Base-by-base conservation (phyloP, 2,797 vertebrate species). In the Pantherophis vulpinus region DNA sequence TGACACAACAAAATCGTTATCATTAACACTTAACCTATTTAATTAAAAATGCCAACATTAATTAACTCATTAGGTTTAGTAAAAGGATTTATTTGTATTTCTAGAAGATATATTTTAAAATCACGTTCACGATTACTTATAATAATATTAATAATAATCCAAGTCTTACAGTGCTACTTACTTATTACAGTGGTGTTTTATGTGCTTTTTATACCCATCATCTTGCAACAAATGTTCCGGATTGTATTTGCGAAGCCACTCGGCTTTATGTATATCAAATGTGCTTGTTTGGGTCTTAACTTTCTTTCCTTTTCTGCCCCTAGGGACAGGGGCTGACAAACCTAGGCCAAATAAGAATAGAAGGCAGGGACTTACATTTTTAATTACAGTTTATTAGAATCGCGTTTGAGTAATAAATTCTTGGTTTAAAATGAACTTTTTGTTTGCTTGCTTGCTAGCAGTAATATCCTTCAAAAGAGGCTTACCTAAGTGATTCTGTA, bases 151-250 rank as follows among this genome's bases (percentile, higher is more conserved):
- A 10, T 63, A 5, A 16, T 27, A 42, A 42, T 42, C 92, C 79
- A 59, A 86, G 58, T 54, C n/a, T 95, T 90, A 47, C 32, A 88
- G 63, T 87, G 91, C 47, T 61, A 95, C 99, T 94, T 98, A 99
- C 99, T 99, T 99, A 98, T 99, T 99, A 97, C 99, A 99, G 94
- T 99, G 99, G 95, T 99, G 99, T 96, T 99, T 99, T 95, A 99
- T 98, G 96, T 99, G 99, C 94, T 99, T 99, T 97, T 99, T 99
- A 98, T 99, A 99, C 92, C 99, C 99, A 92, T 99, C 99, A 29
- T 99, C 99, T 97, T 99, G 99, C 94, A 99, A 98, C 88, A 99
- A 98, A 97, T 99, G 99, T 94, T 99, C 99, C 7, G 99, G 99
- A 96, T 99, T 99, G 95, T 99, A 99, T 91, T 99, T 99, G 95